phyloP scores from a whole-genome alignment of 2,888 invertebrate species.

The Drosophila lutescens region DNA sequence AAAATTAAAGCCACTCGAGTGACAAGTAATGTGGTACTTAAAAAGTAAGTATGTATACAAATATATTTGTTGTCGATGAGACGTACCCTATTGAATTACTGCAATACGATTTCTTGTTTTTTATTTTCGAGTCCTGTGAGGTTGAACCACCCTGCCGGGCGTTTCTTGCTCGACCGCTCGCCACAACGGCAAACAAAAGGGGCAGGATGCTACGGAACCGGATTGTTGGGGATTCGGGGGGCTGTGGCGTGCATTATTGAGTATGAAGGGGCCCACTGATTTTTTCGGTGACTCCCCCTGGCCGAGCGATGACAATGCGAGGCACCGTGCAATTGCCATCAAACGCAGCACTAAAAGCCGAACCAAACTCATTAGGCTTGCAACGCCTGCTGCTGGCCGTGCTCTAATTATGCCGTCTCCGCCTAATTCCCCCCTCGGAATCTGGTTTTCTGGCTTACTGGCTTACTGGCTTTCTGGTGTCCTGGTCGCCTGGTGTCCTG shows the following conservation, averaged over 20 bases:
- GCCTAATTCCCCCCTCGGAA: constrained; percentile 21
- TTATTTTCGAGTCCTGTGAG: too few relatives aligned
- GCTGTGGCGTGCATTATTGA: constrained; percentile 39
- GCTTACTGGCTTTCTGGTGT: neutral
- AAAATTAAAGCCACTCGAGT: too few relatives aligned
- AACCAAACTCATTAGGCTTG: constrained; percentile 69
- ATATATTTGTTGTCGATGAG: too few relatives aligned
- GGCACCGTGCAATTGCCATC: constrained; percentile 45
- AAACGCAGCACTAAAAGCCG: constrained; percentile 63
- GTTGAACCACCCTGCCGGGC: constrained; percentile 13
- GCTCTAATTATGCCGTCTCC: constrained; percentile 66
- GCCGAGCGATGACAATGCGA: constrained; percentile 28
- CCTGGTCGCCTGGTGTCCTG: neutral
- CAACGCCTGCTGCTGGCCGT: constrained; percentile 46
- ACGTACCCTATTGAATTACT: too few relatives aligned
- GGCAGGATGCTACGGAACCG: neutral
- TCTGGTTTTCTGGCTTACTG: neutral
- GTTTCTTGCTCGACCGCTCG: constrained; percentile 5
- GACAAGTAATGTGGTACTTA: too few relatives aligned
- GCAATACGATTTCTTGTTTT: too few relatives aligned
- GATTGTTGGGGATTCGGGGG: constrained; percentile 7
- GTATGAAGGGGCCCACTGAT: constrained; percentile 24
- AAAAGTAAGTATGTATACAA: too few relatives aligned
- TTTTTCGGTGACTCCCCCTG: constrained; percentile 26
- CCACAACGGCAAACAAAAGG: constrained; percentile 34